Base-by-base conservation (phyloP, 1,140 invertebrate genomes). In the Drosophila repleta region DNA sequence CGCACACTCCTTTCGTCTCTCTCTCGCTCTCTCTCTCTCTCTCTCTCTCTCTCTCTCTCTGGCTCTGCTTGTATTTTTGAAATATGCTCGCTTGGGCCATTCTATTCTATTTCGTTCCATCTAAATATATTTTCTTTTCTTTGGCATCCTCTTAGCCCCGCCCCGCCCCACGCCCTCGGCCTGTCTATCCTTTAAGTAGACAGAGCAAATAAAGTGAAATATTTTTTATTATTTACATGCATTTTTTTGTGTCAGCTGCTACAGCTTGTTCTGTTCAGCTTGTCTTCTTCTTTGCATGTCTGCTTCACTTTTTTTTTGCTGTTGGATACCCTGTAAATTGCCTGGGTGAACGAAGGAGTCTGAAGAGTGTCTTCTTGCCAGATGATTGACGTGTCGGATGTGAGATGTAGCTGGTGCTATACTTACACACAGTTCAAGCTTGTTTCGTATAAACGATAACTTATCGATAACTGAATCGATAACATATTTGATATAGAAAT, bases 211-310 rank as follows among this genome's bases (percentile, higher is more conserved):
- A 76, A 76, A 76, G 63, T 73, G 58, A 76, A 76, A 76, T 73
- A 76, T 76, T 76, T 76, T 35, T 76, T 73, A 73, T 73, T 66
- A 76, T 67, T 73, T 76, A 74, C 69, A 68, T 68, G 64, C 61
- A 6, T 53, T 67, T 73, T 65, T 65, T 58, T 70, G 43, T 72
- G 67, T 51, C 61, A 63, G 55, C 24, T 70, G 67, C 45, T 57
- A 26, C 52, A 35, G 48, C 18, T 65, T 43, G 4, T 66, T 0
- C 15, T 43, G 4, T 66, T 0, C 15, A 39, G 7, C 48, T 53
- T 18, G 17, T 20, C 21, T 20, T 39, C 24, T n/a, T 51, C 48
- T 51, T 58, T 26, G 5, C 21, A 26, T 35, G 17, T 49, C 24
- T 13, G 35, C 49, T 56, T 46, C 24, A 17, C 48, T 58, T 65